Evolutionary conservation across 2,888 invertebrate species (phyloP).

Genomic region (Agrochola lychnidis): DNA sequence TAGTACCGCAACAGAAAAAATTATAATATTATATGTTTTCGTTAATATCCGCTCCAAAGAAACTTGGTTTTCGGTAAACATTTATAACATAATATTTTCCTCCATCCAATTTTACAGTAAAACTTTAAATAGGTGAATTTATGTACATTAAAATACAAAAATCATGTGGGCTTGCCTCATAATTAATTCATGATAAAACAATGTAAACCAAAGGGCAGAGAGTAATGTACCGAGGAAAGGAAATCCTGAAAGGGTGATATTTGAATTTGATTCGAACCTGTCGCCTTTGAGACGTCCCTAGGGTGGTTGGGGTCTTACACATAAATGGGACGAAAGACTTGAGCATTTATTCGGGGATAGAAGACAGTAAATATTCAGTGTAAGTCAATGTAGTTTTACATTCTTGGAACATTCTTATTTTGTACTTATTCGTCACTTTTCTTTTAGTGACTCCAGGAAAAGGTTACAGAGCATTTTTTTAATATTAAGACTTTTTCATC

Average conservation of each 20-base stretch:
- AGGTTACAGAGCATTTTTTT: background rate
- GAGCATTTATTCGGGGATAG: slow-evolving; percentile 47
- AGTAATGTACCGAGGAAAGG: slow-evolving; percentile 42
- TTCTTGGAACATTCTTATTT: background rate
- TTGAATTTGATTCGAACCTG: slow-evolving; percentile 67
- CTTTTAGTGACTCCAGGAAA: background rate
- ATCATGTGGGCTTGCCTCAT: slow-evolving; percentile 31
- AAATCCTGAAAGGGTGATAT: slow-evolving; percentile 62
- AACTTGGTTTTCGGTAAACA: background rate
- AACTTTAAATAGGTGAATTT: slow-evolving; percentile 10
- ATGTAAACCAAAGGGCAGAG: slow-evolving; percentile 49
- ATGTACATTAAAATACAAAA: slow-evolving; percentile 26
- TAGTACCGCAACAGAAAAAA: background rate
- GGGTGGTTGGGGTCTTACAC: slow-evolving; percentile 52
- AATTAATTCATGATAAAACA: slow-evolving; percentile 63
- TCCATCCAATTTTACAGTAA: background rate
- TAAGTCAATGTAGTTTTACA: background rate
- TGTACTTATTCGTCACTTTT: background rate
- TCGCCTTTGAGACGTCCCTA: slow-evolving; percentile 63
- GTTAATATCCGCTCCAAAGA: background rate
- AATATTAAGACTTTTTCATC: background rate
- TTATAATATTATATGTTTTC: background rate
- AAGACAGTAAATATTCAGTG: slow-evolving; percentile 44
- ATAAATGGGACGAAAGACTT: slow-evolving; percentile 44
- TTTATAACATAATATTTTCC: background rate